These are phyloP conservation scores for Eurystomus gularis DNA, from an alignment of 2,113 vertebrate species.

Conservation along the genomic window DNA sequence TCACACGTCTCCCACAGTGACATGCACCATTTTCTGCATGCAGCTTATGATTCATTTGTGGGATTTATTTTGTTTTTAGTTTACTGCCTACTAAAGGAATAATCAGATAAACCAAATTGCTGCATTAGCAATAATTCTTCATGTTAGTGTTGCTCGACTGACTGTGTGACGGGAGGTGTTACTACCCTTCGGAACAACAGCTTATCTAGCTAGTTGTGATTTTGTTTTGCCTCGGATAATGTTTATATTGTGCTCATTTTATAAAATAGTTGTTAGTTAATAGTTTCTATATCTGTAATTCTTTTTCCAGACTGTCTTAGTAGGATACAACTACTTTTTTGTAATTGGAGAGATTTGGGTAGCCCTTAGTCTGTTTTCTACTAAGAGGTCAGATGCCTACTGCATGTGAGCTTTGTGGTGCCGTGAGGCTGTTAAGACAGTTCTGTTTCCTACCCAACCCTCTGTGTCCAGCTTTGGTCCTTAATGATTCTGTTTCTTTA, in stretches of 20 bases:
- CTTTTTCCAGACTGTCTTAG: neutral
- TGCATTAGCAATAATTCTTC: neutral
- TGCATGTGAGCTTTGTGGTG: neutral
- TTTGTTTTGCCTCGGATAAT: neutral
- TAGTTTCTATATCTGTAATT: neutral
- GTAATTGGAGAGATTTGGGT: neutral
- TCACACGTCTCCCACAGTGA: neutral
- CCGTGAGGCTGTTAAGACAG: neutral
- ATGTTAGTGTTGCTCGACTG: neutral
- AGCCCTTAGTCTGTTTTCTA: neutral
- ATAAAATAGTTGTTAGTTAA: neutral
- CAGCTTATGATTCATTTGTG: neutral
- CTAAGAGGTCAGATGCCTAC: neutral
- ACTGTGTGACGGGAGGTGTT: neutral
- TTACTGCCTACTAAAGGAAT: neutral
- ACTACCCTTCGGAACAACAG: neutral
- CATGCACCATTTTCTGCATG: neutral
- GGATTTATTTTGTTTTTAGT: neutral
- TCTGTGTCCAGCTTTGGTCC: neutral
- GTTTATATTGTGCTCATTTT: slow-evolving; percentile 26
- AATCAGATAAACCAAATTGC: neutral
- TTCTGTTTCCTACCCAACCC: neutral
- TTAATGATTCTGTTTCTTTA: neutral
- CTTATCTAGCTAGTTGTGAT: neutral
- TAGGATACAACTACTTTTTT: neutral